Base-by-base conservation (phyloP, 2,113 vertebrate genomes). In the Cebidichthys violaceus region DNA sequence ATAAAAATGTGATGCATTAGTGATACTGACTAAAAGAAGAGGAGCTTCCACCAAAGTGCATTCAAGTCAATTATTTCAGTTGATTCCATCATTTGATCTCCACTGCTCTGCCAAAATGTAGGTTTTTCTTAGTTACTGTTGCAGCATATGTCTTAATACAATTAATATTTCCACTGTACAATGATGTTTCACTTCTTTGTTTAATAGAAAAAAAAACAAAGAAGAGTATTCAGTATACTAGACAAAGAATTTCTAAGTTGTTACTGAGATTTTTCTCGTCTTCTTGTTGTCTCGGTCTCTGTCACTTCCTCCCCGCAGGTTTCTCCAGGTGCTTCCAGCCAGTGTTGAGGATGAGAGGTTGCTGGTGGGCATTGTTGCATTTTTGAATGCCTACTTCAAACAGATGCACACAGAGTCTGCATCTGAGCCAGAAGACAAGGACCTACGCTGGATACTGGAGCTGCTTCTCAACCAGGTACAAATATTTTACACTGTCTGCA, bases 281-380 rank as follows among this genome's bases (percentile, higher is more conserved):
- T 27, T 80, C 29, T 54, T 41, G 31, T 59, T 69, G 70, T 79
- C 70, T 61, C 41, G 2, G 27, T 33, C 68, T 75, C 50, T 64
- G 33, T 45, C 45, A 75, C 68, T 71, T 71, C 64, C 6, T 83
- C 62, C 62, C 79, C 84, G 22, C 86, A 99, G 98, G 90, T 99
- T 99, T 96, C 92, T 99, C 59, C 97, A 97, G 88, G 97, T 99
- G 68, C 95, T 95, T 90, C 98, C 98, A 86, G 96, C 97, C 67
- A 96, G 96, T 83, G 79, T 75, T 7, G 96, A 99, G 79, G 98
- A 99, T 89, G 97, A 99, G 93, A 97, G 96, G 84, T 95, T 99
- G 79, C 92, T 99, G 22, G 95, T 96, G 87, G 97, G 96, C 82
- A 92, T 99, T 33, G 68, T 99, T 90, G 95, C 93, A 79, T 98